Evolutionary conservation across 2,113 vertebrate species (phyloP), one percentile per base, ranked within the genome.

Genomic region (Felis chaus): DNA sequence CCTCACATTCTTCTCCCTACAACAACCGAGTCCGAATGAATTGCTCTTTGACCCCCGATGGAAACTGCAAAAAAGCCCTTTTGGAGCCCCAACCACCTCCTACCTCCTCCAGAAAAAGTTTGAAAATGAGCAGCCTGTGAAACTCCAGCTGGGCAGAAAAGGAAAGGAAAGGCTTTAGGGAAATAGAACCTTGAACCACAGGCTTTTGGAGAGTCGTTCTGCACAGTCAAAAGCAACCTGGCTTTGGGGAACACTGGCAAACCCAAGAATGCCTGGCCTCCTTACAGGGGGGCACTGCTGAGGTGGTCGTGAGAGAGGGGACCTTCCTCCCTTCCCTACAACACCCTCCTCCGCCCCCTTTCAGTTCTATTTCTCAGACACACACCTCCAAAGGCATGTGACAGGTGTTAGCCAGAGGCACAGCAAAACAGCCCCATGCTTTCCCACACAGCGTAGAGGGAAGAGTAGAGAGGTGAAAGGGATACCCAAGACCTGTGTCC

Each of bases 61-160:
- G 45, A 33, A 96, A 81, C 48, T 74, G 68, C 39, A 27, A 18
- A 66, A 93, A 93, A 85, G 55, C 39, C 69, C 73, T 93, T 82
- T 71, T 78, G 74, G 74, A 93, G 82, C 57, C 15, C 39, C 65
- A 53, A 36, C 18, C 73, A 89, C 36, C 94, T 31, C 71, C 82
- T 80, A 74, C 23, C 55, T 89, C 84, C 73, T 84, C 84, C 94
- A 88, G 84, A 78, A 94, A 97, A 97, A 98, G 94, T 98, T 97
- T 89, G 84, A 82, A 95, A 90, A 95, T 76, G 63, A 91, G 19
- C 85, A 85, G 86, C 57, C 57, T 73, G 27, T 48, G 87, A 63
- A 71, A 90, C 74, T 87, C n/a, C 71, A 88, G 48, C 29, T 57
- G 33, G n/a, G 79, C 18, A 92, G 53, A 33, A 36, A 76, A 45